Conservation (phyloP, 2,113 vertebrate species). For the Limanda limanda region DNA sequence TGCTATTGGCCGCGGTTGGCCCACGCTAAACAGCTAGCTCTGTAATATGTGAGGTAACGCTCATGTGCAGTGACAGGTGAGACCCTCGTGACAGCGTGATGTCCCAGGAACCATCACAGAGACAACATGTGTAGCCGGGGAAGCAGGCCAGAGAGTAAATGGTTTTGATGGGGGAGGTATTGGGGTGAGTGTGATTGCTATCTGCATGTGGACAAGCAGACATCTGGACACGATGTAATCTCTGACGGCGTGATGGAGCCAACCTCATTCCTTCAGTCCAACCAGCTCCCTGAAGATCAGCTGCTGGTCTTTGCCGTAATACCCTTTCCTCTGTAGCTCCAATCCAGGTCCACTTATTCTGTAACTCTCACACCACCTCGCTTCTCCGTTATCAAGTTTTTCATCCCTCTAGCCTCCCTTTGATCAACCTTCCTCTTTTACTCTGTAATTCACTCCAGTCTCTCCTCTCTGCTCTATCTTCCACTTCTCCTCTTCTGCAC, state of each 20-base stretch:
- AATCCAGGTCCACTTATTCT: conserved; percentile 16
- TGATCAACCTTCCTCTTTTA: conserved; percentile 46
- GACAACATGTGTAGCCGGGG: conserved; percentile 59
- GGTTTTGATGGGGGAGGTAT: conserved; percentile 47
- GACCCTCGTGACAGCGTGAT: conserved; percentile 45
- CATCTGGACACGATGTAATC: conserved; percentile 58
- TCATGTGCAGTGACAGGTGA: conserved; percentile 65
- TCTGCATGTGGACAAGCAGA: conserved; percentile 51
- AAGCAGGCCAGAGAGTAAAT: conserved; percentile 49
- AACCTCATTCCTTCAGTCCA: conserved; percentile 37
- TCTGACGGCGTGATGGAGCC: conserved; percentile 48
- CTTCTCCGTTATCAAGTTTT: conserved; percentile 46
- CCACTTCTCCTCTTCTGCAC: conserved; percentile 53
- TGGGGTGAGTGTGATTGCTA: conserved; percentile 58
- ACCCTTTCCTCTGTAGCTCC: conserved; percentile 40
- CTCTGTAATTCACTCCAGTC: conserved; percentile 47
- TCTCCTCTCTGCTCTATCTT: conserved; percentile 42
- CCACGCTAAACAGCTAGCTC: conserved; percentile 28
- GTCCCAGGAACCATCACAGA: conserved; percentile 44
- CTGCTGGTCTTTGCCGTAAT: conserved; percentile 33
- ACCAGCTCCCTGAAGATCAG: conserved; percentile 19
- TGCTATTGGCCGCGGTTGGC: conserved; percentile 25
- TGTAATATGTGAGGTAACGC: conserved; percentile 51
- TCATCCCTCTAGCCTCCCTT: conserved; percentile 43
- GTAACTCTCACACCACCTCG: conserved; percentile 26